Conservation (phyloP, 2,797 vertebrate genomes). For the Tolypeutes matacus region DNA sequence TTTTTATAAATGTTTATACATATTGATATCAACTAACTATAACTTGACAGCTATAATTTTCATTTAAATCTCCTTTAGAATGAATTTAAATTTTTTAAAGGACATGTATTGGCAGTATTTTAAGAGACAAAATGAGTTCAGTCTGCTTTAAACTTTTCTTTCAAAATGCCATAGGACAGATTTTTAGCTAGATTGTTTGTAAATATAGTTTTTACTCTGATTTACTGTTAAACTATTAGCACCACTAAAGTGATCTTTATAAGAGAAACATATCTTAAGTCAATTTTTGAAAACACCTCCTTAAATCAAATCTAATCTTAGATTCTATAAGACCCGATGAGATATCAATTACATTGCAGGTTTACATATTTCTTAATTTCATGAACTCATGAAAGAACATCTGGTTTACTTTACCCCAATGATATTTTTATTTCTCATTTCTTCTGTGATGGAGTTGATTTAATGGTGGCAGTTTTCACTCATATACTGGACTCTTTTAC, state of each 20-base stretch:
- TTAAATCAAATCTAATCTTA: slow-evolving; percentile 68
- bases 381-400: slow-evolving; percentile 62
- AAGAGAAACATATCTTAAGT: background rate
- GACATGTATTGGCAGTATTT: background rate
- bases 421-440: slow-evolving; percentile 60
- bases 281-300: background rate
- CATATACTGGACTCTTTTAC: slow-evolving; percentile 11
- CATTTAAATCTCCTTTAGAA: background rate
- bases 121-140: background rate
- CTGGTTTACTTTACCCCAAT: slow-evolving; percentile 60
- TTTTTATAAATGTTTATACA: background rate
- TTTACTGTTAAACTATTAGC: background rate
- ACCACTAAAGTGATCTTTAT: background rate
- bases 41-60: background rate
- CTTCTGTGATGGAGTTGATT: slow-evolving; percentile 41
- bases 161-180: background rate
- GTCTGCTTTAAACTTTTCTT: background rate
- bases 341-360: slow-evolving; percentile 16
- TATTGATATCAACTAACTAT: background rate
- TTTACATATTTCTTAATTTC: slow-evolving; percentile 59
- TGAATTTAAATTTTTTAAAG: background rate
- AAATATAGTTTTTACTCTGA: background rate
- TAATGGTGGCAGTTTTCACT: slow-evolving; percentile 53
- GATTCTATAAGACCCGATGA: background rate
- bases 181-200: background rate